phyloP scores from a whole-genome alignment of 2,797 vertebrate species.

The Crax fasciolata region DNA sequence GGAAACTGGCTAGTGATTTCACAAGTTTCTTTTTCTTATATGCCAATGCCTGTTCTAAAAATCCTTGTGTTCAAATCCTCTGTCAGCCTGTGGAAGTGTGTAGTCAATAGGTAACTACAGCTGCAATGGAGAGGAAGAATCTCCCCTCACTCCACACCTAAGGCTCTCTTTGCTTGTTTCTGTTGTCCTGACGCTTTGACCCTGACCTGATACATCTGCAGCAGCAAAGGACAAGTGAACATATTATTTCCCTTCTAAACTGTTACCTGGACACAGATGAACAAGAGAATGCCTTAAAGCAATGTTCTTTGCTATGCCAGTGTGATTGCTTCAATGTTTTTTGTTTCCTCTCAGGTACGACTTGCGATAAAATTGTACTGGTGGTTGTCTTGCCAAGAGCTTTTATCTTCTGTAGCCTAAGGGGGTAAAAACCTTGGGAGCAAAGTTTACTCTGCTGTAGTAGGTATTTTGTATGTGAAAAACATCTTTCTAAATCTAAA shows the following conservation, averaged over 20 bases:
- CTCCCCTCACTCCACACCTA: background rate
- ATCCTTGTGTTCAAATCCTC: background rate
- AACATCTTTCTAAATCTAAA: background rate
- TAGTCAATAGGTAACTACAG: fast-evolving
- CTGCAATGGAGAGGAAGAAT: background rate
- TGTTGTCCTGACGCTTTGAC: background rate
- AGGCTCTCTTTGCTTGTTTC: background rate
- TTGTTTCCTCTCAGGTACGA: background rate
- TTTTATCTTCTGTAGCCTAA: background rate
- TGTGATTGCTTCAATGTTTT: background rate
- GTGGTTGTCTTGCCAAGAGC: background rate
- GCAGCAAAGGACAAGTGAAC: background rate
- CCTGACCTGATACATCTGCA: background rate
- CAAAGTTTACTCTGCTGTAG: background rate
- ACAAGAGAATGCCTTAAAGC: background rate
- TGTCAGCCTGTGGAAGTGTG: background rate
- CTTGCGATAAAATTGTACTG: background rate
- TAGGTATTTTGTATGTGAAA: background rate
- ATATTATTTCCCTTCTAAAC: background rate
- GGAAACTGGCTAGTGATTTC: background rate
- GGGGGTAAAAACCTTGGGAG: background rate
- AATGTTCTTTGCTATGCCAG: background rate
- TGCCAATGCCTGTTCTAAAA: fast-evolving
- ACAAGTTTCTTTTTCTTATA: background rate
- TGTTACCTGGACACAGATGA: background rate